Percentiles rank a stretch among this genome's conserved stretches.
Conservation (phyloP, 1,140 invertebrate genomes). For the Pachyrhynchus sulphureomaculatus region DNA sequence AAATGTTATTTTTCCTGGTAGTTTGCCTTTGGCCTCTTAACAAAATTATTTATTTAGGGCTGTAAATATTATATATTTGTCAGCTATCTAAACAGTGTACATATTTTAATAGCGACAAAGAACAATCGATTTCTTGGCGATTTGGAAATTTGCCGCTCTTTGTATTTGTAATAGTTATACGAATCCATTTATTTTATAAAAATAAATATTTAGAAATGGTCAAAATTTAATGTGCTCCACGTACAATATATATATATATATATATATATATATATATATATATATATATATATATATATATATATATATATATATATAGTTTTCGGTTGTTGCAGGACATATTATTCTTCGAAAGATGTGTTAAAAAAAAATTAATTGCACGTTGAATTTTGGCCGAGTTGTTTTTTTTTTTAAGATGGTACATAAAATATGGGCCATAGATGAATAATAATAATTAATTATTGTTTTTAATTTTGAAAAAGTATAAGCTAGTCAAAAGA, state of each 20-base stretch:
- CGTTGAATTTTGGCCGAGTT: slow-evolving; percentile 10
- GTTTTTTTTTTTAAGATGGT: slow-evolving; percentile 13
- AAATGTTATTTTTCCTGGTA: slow-evolving; percentile 1
- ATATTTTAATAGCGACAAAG: background rate
- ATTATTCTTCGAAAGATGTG: no score
- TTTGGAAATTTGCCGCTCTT: background rate
- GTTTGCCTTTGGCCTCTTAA: no score
- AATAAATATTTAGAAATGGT: background rate
- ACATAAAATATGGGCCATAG: slow-evolving; percentile 35
- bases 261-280: no score
- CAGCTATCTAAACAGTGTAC: slow-evolving; percentile 35
- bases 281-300: no score
- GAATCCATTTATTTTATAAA: slow-evolving; percentile 8
- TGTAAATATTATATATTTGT: slow-evolving; percentile 52
- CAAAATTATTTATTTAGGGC: slow-evolving; percentile 28
- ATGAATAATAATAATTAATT: slow-evolving; percentile 33
- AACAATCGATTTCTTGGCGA: background rate
- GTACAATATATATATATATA: no score
- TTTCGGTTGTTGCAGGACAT: no score
- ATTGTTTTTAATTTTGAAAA: slow-evolving; percentile 38
- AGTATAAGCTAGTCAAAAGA: slow-evolving; percentile 51
- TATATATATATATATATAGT: no score
- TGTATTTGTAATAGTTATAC: slow-evolving; percentile 12
- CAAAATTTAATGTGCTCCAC: background rate
- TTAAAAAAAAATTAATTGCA: no score